phyloP scores from a whole-genome alignment of 2,113 vertebrate species.

The Dasyprocta punctata region DNA sequence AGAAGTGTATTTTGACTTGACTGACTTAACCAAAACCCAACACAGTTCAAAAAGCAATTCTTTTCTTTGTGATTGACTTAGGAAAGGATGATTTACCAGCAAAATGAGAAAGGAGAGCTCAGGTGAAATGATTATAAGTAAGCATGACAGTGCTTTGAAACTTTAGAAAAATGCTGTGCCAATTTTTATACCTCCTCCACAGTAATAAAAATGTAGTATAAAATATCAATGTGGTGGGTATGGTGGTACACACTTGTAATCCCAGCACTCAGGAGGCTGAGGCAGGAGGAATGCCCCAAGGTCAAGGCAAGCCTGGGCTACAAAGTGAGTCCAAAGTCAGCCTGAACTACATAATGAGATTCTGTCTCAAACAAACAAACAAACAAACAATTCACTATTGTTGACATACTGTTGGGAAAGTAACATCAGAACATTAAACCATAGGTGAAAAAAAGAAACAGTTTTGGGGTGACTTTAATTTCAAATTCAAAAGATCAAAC shows the following conservation, averaged over 20 bases:
- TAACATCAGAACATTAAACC: neutral
- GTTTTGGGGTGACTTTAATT: constrained; percentile 8
- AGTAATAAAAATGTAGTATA: neutral
- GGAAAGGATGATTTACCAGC: neutral
- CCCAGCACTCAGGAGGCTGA: neutral
- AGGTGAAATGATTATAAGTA: neutral
- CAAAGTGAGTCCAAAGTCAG: neutral
- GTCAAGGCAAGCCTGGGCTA: neutral
- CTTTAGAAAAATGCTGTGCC: neutral
- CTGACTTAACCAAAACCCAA: constrained; percentile 13
- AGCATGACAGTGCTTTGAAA: neutral
- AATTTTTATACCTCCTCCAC: neutral
- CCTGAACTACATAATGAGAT: too few species aligned
- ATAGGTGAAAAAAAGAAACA: neutral
- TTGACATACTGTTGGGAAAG: neutral
- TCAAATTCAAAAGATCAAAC: constrained; percentile 39
- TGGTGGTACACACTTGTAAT: neutral
- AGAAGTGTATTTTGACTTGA: neutral
- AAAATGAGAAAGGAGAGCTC: neutral
- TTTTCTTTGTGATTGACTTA: neutral
- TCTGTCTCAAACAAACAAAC: neutral
- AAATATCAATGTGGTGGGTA: neutral
- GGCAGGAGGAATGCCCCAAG: neutral
- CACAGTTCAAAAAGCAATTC: neutral
- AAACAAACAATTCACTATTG: neutral